These are phyloP conservation scores for Orthosia cruda DNA, from an alignment of 2,888 invertebrate species.

Conservation along the genomic window DNA sequence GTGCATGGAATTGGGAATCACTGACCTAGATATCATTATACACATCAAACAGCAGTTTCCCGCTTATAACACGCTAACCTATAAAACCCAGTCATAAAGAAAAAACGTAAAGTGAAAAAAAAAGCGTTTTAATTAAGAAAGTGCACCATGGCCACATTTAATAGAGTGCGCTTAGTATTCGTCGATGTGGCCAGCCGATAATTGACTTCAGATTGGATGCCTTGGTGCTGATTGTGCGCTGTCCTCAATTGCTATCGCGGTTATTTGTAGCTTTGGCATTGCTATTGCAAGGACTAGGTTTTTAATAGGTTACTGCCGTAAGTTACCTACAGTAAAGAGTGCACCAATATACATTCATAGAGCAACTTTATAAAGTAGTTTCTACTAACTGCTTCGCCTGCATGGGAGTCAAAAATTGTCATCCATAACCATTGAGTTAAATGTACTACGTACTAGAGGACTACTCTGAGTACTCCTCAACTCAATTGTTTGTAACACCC, in stretches of 20 bases:
- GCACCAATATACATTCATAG: too few species aligned
- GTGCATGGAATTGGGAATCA: too few species aligned
- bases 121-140: slow-evolving; percentile 22
- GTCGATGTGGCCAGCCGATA: slow-evolving; percentile 22
- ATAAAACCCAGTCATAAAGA: background rate
- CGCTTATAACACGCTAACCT: background rate
- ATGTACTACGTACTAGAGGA: too few species aligned
- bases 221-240: slow-evolving; percentile 8
- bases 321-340: too few species aligned
- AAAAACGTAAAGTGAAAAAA: slow-evolving; percentile 4
- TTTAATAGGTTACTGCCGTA: background rate
- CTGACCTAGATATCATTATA: too few species aligned
- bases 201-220: slow-evolving; percentile 30
- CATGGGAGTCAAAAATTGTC: too few species aligned
- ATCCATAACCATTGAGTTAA: too few species aligned
- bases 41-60: background rate
- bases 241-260: slow-evolving; percentile 1
- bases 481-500: too few species aligned
- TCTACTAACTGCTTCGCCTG: too few species aligned
- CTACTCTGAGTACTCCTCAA: too few species aligned
- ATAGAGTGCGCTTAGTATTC: slow-evolving; percentile 10
- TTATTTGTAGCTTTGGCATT: slow-evolving; percentile 4
- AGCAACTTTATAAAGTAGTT: too few species aligned
- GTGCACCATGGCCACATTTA: background rate
- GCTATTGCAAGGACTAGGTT: too few species aligned